Conservation (phyloP, 2,113 vertebrate genomes). For the Athene cunicularia region DNA sequence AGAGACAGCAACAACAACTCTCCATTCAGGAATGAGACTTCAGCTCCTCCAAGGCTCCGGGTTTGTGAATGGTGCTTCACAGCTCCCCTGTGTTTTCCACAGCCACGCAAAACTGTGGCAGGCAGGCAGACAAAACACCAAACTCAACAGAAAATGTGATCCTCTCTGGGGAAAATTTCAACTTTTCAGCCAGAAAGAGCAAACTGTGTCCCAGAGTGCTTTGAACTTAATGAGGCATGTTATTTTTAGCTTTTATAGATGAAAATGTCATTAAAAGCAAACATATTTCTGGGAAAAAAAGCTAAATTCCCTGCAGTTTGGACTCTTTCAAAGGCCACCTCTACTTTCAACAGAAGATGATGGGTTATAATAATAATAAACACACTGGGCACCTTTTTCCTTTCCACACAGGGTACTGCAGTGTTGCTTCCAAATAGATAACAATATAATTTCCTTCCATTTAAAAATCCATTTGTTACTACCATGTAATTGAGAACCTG, state of each 20-base stretch:
- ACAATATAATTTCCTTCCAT: not conserved
- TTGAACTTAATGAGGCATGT: slow-evolving; percentile 13
- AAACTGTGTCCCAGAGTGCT: slow-evolving; percentile 14
- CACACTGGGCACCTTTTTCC: not conserved
- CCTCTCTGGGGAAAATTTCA: not conserved
- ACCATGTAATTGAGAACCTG: not conserved
- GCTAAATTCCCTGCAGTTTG: not conserved
- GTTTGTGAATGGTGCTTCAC: not conserved
- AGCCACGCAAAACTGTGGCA: not conserved
- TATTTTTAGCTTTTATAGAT: slow-evolving; percentile 61
- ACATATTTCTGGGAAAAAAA: not conserved
- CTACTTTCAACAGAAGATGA: not conserved
- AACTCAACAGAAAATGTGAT: not conserved
- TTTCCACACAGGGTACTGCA: not conserved
- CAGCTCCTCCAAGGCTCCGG: not conserved
- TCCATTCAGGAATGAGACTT: not conserved
- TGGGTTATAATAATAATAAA: not conserved
- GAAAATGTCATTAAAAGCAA: slow-evolving; percentile 54
- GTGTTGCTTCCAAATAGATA: not conserved
- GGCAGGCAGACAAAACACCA: not conserved
- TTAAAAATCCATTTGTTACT: not conserved
- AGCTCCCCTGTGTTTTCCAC: not conserved
- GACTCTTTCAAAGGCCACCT: not conserved
- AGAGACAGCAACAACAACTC: not conserved
- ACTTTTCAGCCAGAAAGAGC: slow-evolving; percentile 4